Conservation (phyloP, 2,113 vertebrate species). For the Eublepharis macularius region DNA sequence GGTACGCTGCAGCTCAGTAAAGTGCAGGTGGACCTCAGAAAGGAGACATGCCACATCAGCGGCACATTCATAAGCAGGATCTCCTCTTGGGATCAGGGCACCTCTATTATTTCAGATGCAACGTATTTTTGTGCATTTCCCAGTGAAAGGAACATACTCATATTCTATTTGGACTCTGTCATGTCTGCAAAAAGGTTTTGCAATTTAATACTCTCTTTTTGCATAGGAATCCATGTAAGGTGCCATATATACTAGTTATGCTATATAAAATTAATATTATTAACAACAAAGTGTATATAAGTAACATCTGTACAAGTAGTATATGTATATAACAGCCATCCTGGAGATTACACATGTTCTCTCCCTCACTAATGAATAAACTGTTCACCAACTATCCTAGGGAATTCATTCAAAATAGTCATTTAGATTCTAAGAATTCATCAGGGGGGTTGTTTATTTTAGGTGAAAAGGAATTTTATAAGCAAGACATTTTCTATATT, state of each 20-base stretch:
- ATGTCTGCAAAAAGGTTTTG: not conserved
- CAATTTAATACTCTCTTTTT: not conserved
- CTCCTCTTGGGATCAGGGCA: too few relatives aligned
- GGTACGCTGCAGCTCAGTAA: not conserved
- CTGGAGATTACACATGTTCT: not conserved
- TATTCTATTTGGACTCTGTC: not conserved
- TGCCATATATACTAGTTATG: not conserved
- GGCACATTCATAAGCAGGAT: not conserved
- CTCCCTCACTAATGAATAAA: not conserved
- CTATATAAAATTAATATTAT: not conserved
- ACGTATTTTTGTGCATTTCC: not conserved
- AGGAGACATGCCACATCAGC: too few relatives aligned
- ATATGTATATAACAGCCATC: not conserved
- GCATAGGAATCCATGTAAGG: not conserved
- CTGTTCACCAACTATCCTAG: slow-evolving; percentile 53
- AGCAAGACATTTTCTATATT: slow-evolving; percentile 70
- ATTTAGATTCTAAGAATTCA: slow-evolving; percentile 33
- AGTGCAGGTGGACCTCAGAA: not conserved
- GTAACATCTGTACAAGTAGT: not conserved
- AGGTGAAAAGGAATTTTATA: slow-evolving; percentile 74
- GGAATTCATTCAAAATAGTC: slow-evolving; percentile 68
- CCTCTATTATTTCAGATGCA: not conserved
- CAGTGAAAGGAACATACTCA: not conserved
- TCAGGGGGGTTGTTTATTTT: slow-evolving; percentile 66
- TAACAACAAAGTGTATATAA: not conserved